phyloP scores from a whole-genome alignment of 2,888 invertebrate genomes.

The Xestia sexstrigata region DNA sequence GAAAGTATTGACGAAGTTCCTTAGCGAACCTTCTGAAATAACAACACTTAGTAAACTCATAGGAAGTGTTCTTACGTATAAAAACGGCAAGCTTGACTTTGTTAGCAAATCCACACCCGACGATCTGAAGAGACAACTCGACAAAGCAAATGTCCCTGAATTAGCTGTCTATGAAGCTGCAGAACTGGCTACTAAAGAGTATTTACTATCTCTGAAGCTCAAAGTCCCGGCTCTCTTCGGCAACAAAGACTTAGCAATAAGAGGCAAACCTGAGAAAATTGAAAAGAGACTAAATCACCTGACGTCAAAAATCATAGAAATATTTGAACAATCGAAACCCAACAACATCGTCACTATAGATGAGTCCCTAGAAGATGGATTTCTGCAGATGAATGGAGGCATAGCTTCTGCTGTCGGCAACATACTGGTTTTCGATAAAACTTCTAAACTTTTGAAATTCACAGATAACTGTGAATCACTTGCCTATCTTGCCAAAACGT shows the following conservation, averaged over 20 bases:
- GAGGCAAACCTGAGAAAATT: conserved; percentile 36
- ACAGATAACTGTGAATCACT: conserved; percentile 13
- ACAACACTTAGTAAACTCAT: conserved; percentile 26
- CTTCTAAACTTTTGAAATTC: conserved; percentile 32
- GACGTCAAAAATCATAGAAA: conserved; percentile 8
- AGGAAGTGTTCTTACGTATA: conserved; percentile 23
- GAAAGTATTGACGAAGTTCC: conserved; percentile 11
- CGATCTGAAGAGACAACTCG: conserved; percentile 23
- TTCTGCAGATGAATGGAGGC: conserved; percentile 45
- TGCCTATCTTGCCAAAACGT: conserved; percentile 20
- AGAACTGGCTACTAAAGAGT: conserved; percentile 28
- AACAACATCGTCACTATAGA: conserved; percentile 39
- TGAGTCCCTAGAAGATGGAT: conserved; percentile 32
- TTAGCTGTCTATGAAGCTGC: conserved; percentile 37
- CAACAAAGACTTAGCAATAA: conserved; percentile 54
- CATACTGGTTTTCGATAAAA: conserved; percentile 41
- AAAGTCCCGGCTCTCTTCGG: conserved; percentile 57
- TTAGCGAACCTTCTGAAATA: conserved; percentile 12
- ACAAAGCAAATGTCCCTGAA: conserved; percentile 25
- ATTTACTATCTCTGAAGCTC: conserved; percentile 30
- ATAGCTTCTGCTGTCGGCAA: conserved; percentile 54
- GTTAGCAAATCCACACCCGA: conserved; percentile 8
- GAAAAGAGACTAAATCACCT: conserved; percentile 35
- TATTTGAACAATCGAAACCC: conserved; percentile 22
- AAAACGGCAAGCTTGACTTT: conserved; percentile 42